Base-by-base conservation (phyloP, 2,888 invertebrate species). In the Heliconius charithonia region DNA sequence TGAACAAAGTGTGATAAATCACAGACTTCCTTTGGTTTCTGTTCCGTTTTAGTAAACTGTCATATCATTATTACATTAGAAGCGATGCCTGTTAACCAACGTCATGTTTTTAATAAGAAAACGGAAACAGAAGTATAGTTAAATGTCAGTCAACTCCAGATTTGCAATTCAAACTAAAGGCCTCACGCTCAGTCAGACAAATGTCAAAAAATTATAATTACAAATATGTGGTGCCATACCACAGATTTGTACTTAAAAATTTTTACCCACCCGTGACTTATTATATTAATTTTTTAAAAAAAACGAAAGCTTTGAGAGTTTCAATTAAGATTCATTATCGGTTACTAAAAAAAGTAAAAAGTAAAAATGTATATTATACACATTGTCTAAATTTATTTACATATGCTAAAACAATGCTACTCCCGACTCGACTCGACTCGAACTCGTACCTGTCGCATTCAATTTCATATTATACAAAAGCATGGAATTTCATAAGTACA, bases 401-500 rank as follows among this genome's bases (percentile, higher is more conserved):
- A 22, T 66, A 32, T 32, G 10, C 32, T 66, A 22, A 32, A 66
- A 66, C 32, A 32, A 66, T n/a, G n/a, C 3, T n/a, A n/a, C n/a
- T n/a, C n/a, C n/a, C n/a, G n/a, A n/a, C n/a, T n/a, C n/a, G n/a
- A n/a, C n/a, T n/a, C n/a, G n/a, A n/a, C n/a, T n/a, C 59, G n/a
- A 12, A 56, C 7, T 22, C 56, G 56, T 59, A 29, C 29, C 19
- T 65, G 65, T 66, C 29, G 22, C 32, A 66, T 66, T 66, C 32
- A 66, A 59, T 59, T 66, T 32, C 29, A 66, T 66, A 32, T 66
- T 29, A 66, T 66, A 66, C 32, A 22, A 32, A 66, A 66, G 19
- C 29, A 29, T 65, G 65, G 29, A 29, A 22, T 32, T 32, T 66
- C 66, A 66, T 66, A 32, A 66, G 22, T 22, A 66, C 66, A 65